Evolutionary conservation across 2,888 invertebrate genomes (phyloP), one percentile per base, ranked within the genome.

Genomic region (Steromphala cineraria): DNA sequence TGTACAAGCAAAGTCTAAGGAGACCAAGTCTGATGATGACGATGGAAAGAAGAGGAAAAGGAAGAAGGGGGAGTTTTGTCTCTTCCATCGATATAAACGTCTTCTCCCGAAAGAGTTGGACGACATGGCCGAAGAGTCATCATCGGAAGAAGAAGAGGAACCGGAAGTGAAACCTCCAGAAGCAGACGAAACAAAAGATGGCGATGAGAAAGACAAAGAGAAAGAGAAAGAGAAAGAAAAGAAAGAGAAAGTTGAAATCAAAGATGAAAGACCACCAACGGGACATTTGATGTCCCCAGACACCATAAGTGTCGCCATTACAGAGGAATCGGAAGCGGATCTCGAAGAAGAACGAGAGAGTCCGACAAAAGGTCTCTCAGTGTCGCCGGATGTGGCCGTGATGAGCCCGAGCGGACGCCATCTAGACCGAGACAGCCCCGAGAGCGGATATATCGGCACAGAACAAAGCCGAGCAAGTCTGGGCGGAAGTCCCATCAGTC

Each of bases 11-110:
- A 87, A 87, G 82, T 83, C 97, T 94, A 97, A 97, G 89, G 97
- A 84, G 77, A 81, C 97, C 91, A 96, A 97, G 93, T 95, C 97
- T 92, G 97, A 97, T 94, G 95, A 96, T 92, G 97, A 97, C 89
- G 96, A 96, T 36, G 87, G 91, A 94, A 95, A 93, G 95, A 95
- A 92, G 95, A 96, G 93, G 94, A 95, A 85, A 87, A 81, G 84
- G 62, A 82, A 82, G 31, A 77, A 80, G 19, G 78, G 55, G 2
- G 67, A 75, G 21, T 40, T 67, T 40, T 76, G 77, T 15, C 75
- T 80, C 5, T 78, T 77, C 67, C 40, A 53, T n/a, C 75, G 81
- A 5, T 80, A 80, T 74, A 76, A 76, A 46, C 77, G 80, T 53
- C 79, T 80, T 21, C 67, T 78, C 1, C 75, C 80, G 13, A 78